Conservation (phyloP, 2,888 invertebrate genomes). For the Pardosa pseudoannulata region DNA sequence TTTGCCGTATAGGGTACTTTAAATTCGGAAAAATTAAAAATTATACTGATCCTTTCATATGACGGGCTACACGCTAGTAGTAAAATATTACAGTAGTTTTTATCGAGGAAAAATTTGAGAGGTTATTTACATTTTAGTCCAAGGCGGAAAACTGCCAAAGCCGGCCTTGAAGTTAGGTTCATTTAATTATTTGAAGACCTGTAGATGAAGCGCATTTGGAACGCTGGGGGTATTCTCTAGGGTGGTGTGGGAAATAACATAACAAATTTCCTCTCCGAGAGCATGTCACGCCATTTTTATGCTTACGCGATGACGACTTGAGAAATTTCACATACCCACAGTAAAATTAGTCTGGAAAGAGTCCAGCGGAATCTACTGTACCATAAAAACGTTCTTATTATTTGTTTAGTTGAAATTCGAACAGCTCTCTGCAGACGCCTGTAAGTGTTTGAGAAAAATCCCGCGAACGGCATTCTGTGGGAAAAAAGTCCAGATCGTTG, state of each 20-base stretch:
- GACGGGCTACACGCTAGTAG: too few relatives aligned
- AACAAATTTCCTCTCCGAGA: background rate
- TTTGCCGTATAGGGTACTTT: too few relatives aligned
- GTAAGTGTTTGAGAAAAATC: constrained; percentile 61
- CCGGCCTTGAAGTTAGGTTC: too few relatives aligned
- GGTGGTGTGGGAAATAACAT: background rate
- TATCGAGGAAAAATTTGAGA: too few relatives aligned
- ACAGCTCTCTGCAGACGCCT: background rate
- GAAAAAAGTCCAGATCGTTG: constrained; percentile 44
- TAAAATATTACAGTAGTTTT: too few relatives aligned
- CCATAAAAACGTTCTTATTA: constrained; percentile 14
- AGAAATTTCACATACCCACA: constrained; percentile 3
- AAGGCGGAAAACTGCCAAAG: too few relatives aligned
- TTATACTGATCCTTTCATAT: too few relatives aligned
- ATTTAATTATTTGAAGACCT: too few relatives aligned
- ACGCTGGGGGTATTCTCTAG: too few relatives aligned
- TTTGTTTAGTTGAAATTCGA: constrained; percentile 8
- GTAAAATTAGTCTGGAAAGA: background rate
- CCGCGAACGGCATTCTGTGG: constrained; percentile 53
- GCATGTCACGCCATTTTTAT: background rate
- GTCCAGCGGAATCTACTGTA: constrained; percentile 13
- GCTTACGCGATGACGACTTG: background rate
- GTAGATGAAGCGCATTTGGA: too few relatives aligned
- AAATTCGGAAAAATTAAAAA: too few relatives aligned
- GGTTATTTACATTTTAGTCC: too few relatives aligned